These are phyloP conservation scores for Diachasma alloeum DNA, from an alignment of 1,140 invertebrate genomes.

Conservation along the genomic window DNA sequence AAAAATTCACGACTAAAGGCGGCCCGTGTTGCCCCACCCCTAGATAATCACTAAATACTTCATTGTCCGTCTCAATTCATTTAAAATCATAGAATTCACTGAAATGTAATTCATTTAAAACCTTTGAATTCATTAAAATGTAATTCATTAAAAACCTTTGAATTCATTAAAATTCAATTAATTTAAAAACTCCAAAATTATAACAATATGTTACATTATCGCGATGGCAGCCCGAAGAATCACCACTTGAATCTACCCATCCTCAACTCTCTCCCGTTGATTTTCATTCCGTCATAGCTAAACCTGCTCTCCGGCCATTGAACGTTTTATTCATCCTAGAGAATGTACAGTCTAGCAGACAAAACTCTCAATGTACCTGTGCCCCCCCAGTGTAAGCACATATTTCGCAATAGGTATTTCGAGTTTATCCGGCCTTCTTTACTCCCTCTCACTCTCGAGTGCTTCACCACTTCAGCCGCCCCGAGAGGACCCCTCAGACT, in stretches of 20 bases:
- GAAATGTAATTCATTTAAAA: too few relatives aligned
- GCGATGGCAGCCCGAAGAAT: neutral
- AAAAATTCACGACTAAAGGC: too few relatives aligned
- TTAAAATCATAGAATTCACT: too few relatives aligned
- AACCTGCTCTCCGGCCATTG: neutral
- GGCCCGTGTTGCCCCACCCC: too few relatives aligned
- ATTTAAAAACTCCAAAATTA: too few relatives aligned
- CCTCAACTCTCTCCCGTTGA: neutral
- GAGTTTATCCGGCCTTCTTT: neutral
- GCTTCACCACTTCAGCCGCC: slow-evolving; percentile 5
- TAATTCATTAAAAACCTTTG: too few relatives aligned
- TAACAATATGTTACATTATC: too few relatives aligned
- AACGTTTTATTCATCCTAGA: slow-evolving; percentile 1
- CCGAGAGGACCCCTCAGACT: neutral
- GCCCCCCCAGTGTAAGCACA: neutral
- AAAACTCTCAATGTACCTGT: slow-evolving; percentile 20
- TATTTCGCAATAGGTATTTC: neutral
- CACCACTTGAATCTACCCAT: neutral
- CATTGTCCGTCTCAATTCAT: too few relatives aligned
- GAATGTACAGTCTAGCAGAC: neutral
- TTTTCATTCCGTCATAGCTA: neutral
- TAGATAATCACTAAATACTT: too few relatives aligned
- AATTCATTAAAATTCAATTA: too few relatives aligned
- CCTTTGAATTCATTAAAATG: too few relatives aligned
- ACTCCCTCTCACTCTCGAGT: neutral